Evolutionary conservation across 2,888 invertebrate genomes (phyloP), one percentile per base, ranked within the genome.

Genomic region (Coenonympha arcania): DNA sequence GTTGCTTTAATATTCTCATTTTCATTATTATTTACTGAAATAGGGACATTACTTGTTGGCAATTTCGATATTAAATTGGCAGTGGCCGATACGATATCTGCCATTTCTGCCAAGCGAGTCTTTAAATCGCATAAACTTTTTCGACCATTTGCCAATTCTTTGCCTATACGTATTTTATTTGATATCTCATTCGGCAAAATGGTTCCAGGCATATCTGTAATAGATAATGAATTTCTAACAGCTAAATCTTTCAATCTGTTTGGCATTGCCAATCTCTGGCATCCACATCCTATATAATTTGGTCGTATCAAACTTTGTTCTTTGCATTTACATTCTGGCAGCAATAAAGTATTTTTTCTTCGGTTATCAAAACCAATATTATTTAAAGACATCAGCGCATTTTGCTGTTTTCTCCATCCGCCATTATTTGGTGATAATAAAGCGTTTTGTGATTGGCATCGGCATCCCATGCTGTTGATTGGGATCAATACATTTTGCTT

Each of bases 11-110:
- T n/a, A n/a, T n/a, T n/a, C n/a, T n/a, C 4, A 9, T 24, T 31
- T 20, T 39, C 39, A 40, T 16, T 13, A 15, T 36, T 41, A 16
- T 13, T 36, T 2, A 16, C 3, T 3, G 15, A 5, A 15, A 31
- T 15, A 11, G 42, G 13, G 6, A 6, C 6, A 13, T 15, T 24
- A 8, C 16, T 33, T 18, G 15, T 31, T 39, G 51, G 51, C 37
- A 52, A 43, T 18, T 16, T 39, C 1, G 52, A 47, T 6, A 54
- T 4, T 13, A 52, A 43, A 31, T 46, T 48, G n/a, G 52, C 37
- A 19, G 51, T 45, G 6, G 39, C 41, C 8, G 48, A 37, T 18
- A 48, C 42, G 22, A 54, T 16, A n/a, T 42, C 45, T 2, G 54
- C 45, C 20, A 54, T 22, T 22, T 42, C 42, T 34, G 48, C 31